These are phyloP conservation scores for Xiphophorus hellerii DNA, from an alignment of 2,113 vertebrate genomes.

Conservation along the genomic window DNA sequence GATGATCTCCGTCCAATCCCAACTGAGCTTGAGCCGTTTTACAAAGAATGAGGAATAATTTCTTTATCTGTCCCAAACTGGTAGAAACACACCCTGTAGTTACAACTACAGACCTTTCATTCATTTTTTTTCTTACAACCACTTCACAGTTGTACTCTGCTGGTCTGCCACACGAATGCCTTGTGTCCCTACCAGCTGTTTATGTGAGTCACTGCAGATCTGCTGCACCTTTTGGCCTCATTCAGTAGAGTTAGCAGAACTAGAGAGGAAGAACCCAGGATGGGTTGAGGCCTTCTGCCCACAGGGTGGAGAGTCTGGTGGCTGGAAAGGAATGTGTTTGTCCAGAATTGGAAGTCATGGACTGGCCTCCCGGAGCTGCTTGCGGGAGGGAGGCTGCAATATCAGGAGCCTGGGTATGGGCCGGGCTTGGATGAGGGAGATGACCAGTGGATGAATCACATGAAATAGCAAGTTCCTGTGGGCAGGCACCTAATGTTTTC, in stretches of 20 bases:
- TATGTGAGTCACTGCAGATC: too few species aligned
- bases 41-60: too few species aligned
- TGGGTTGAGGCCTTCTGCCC: constrained; percentile 23
- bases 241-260: constrained; percentile 17
- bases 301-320: constrained; percentile 61
- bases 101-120: too few species aligned
- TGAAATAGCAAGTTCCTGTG: constrained; percentile 39
- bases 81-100: too few species aligned
- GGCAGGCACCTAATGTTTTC: constrained; percentile 29
- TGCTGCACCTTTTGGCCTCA: not conserved
- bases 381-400: constrained; percentile 22
- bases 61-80: too few species aligned
- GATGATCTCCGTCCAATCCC: too few species aligned
- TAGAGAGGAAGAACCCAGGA: constrained; percentile 17
- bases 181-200: too few species aligned
- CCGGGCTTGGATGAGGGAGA: constrained; percentile 45
- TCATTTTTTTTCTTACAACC: too few species aligned
- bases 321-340: constrained; percentile 58
- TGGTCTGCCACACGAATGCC: too few species aligned
- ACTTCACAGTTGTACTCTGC: too few species aligned
- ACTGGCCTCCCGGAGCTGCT: constrained; percentile 36
- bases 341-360: constrained; percentile 29
- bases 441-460: constrained; percentile 52
- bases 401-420: constrained; percentile 43
- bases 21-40: too few species aligned